These are phyloP conservation scores for Hippocampus guttulatus DNA, from an alignment of 2,113 vertebrate genomes.

Conservation along the genomic window DNA sequence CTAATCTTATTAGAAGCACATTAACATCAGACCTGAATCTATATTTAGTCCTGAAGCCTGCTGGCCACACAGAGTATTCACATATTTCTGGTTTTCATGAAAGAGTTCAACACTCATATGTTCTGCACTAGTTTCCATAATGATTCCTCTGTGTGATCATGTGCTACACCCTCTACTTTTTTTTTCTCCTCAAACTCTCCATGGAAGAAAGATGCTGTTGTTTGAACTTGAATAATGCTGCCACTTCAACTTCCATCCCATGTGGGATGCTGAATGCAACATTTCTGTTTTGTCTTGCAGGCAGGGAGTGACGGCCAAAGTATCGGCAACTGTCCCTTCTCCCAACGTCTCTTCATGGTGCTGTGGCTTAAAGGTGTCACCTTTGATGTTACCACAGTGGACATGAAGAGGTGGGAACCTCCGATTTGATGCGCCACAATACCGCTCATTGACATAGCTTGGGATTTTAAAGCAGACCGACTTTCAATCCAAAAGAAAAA, in stretches of 20 bases:
- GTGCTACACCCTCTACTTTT: constrained; percentile 17
- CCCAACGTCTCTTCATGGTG: constrained; percentile 90
- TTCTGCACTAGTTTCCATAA: constrained; percentile 35
- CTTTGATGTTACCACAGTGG: constrained; percentile 89
- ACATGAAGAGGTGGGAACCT: constrained; percentile 81
- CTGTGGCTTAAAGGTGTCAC: constrained; percentile 89
- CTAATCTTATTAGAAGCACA: constrained; percentile 58
- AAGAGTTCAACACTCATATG: constrained; percentile 14
- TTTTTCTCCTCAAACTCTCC: not conserved
- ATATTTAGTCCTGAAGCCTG: constrained; percentile 44
- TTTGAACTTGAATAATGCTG: constrained; percentile 32
- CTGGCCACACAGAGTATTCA: constrained; percentile 28
- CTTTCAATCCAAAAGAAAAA: not conserved
- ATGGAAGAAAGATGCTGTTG: constrained; percentile 49
- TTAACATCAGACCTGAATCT: constrained; percentile 51
- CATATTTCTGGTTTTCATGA: constrained; percentile 27
- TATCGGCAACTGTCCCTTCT: constrained; percentile 92
- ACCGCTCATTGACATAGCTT: not conserved
- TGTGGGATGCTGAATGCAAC: not conserved
- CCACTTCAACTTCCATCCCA: not conserved
- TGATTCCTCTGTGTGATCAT: constrained; percentile 46
- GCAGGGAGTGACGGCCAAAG: constrained; percentile 87
- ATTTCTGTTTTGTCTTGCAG: constrained; percentile 53
- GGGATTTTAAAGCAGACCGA: not conserved
- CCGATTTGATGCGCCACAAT: not conserved